Evolutionary conservation across 2,113 vertebrate genomes (phyloP).

Genomic region (Bucco capensis): DNA sequence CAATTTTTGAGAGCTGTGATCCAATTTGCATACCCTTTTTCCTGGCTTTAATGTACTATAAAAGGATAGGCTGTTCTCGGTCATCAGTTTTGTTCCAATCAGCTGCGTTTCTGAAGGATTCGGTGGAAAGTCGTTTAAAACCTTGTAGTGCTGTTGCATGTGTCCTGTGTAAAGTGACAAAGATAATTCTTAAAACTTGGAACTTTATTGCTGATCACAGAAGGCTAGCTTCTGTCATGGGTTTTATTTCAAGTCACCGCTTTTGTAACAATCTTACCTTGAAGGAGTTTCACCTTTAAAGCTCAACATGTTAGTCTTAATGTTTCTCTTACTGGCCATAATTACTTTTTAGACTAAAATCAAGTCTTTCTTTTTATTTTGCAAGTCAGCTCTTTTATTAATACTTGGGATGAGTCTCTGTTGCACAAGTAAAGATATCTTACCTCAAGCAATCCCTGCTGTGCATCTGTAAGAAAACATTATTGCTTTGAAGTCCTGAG

Average conservation of each 20-base stretch:
- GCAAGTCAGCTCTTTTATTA: slow-evolving; percentile 1
- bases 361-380: not conserved
- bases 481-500: slow-evolving; percentile 39
- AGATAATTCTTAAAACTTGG: not conserved
- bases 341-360: not conserved
- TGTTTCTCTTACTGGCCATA: not conserved
- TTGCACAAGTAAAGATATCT: not conserved
- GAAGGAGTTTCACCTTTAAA: not conserved
- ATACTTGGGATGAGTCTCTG: not conserved
- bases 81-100: not conserved
- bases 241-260: not conserved
- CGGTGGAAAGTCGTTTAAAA: not conserved
- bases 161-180: not conserved
- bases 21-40: not conserved
- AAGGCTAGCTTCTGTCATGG: not conserved
- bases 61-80: not conserved
- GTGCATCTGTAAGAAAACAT: not conserved
- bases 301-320: not conserved
- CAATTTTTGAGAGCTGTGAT: not conserved
- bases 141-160: not conserved
- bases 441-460: slow-evolving; percentile 32
- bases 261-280: not conserved
- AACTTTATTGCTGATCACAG: not conserved
- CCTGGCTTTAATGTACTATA: not conserved
- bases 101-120: not conserved